Base-by-base conservation (phyloP, 2,888 invertebrate genomes). In the Luffia ferchaultella region DNA sequence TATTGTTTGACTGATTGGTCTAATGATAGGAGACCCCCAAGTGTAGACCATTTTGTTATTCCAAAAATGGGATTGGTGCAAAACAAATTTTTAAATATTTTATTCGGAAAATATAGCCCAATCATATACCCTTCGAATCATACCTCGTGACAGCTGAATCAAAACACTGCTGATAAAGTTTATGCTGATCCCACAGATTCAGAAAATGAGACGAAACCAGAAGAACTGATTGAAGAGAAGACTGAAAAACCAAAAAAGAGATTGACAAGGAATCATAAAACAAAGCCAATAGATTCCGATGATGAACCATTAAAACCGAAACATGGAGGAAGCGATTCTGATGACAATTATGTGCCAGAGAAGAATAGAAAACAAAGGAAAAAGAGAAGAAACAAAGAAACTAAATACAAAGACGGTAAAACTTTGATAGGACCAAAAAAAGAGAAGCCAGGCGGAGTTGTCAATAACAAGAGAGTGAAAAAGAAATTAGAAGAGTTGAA, bases 231-330 rank as follows among this genome's bases (percentile, higher is more conserved):
- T 48, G 16, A 20, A 45, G 46, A 15, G 52, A 51, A 50, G 55
- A 52, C 18, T 12, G 18, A 12, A 59, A 53, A 50, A 56, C 50
- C 50, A 62, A 46, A 16, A 58, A 45, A 46, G 58, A 51, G 16
- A 62, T 55, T 18, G 55, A 49, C 9, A 53, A 45, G 1, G 54
- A 58, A 1, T 58, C 60, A 1, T 61, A 62, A 0, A 76, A 71
- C 30, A 57, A 67, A 18, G 5, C 3, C 49, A 12, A 9, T 42
- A 18, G 74, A 72, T 1, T 79, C 79, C 0, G 79, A 78, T 5
- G 76, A 79, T 16, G 78, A 78, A 43, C 79, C 79, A 0, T 60
- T 78, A 0, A 61, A 61, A n/a, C 19, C 46, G 2, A 42, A 49
- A 30, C 12, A 15, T n/a, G 18, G n/a, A 12, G 19, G n/a, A 7